These are phyloP conservation scores for Mastigias papua DNA, from an alignment of 30 jellyfish, hydroid and myxozoan species.

Conservation along the genomic window DNA sequence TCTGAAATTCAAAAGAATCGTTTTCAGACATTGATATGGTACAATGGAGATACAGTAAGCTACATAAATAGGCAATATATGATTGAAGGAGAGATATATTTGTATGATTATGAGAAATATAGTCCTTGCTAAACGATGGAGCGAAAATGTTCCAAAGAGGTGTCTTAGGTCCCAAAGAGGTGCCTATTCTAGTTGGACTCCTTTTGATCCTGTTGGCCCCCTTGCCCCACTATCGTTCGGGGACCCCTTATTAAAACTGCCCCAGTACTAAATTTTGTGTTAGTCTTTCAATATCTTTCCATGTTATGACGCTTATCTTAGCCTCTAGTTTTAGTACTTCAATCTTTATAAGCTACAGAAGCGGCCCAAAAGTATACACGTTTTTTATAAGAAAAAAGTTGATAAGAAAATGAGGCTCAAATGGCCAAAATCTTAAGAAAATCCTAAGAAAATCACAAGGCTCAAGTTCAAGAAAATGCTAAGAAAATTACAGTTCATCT, in stretches of 20 bases:
- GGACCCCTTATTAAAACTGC: neutral
- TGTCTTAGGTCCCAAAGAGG: neutral
- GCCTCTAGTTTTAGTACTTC: too few species aligned
- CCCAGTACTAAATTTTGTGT: neutral
- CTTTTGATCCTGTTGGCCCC: neutral
- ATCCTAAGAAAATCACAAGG: too few species aligned
- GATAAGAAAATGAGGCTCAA: too few species aligned
- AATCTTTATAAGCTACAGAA: too few species aligned
- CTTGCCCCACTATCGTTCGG: neutral
- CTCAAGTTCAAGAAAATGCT: too few species aligned
- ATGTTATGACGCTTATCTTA: too few species aligned
- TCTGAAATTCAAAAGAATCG: neutral
- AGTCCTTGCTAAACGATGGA: neutral
- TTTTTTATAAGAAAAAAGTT: too few species aligned
- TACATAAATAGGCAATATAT: neutral
- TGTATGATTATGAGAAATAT: neutral
- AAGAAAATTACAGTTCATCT: too few species aligned
- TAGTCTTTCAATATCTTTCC: too few species aligned
- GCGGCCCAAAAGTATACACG: too few species aligned
- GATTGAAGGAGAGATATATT: neutral
- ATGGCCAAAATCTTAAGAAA: too few species aligned
- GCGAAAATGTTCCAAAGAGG: neutral
- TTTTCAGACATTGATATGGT: neutral
- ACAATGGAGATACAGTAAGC: neutral
- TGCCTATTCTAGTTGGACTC: neutral